Evolutionary conservation across 2,888 invertebrate genomes (phyloP), one percentile per base, ranked within the genome.

Genomic region (Ophion costatus): DNA sequence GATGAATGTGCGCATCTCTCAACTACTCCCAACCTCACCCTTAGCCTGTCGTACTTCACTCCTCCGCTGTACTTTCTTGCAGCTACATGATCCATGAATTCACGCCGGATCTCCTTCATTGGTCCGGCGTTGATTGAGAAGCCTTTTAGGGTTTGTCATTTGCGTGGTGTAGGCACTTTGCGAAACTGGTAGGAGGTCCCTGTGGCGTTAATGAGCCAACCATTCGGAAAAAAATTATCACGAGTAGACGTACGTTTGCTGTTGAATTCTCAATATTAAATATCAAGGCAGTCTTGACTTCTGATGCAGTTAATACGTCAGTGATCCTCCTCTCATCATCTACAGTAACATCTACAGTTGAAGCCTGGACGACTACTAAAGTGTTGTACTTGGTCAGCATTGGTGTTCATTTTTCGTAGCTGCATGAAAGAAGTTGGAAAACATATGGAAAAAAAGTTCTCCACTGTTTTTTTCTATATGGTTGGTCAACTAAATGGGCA

Each of bases 1-100:
- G 82, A 86, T 86, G 84, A 84, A 82, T 80, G 79, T 67, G 82
- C 86, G 84, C 84, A 86, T 80, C 84, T 82, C 75, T 79, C 74
- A 42, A 74, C 83, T 56, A 45, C 64, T 73, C 63, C 74, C 22
- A 51, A 29, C 67, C 20, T 81, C 66, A 29, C 64, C 67, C 73
- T 51, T 14, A 14, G 51, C 33, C 11, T 14, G n/a, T 45, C 29
- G 45, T 66, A 66, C 63, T 71, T 76, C 61, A 20, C n/a, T 66
- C 71, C 45, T 42, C 9, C 63, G 24, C 38, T 38, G 38, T 5
- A 67, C 24, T n/a, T 73, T 75, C 79, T 80, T 61, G n/a, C 45
- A 22, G 51, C 61, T 24, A 17, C 74, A 66, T 17, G 57, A 73
- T 66, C 73, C 57, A 45, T 45, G 22, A 7, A 42, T n/a, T 67